Conservation (phyloP, 1,140 invertebrate genomes). For the Aphelenchoides fujianensis region DNA sequence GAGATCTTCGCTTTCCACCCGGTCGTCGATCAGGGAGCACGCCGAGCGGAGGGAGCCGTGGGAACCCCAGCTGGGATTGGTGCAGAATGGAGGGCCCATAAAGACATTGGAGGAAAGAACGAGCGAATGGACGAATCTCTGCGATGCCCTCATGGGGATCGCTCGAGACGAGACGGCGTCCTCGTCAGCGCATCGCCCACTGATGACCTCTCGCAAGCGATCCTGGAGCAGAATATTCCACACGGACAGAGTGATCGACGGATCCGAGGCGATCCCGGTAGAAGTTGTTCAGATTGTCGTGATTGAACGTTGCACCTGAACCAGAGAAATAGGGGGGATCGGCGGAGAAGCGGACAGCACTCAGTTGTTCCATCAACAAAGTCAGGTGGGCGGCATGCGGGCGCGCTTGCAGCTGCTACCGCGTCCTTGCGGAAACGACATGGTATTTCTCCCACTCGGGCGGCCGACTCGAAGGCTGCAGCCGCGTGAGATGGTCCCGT, state of each 20-base stretch:
- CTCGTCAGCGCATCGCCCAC: slow-evolving; percentile 39
- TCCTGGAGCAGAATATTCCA: slow-evolving; percentile 33
- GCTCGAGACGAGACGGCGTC: slow-evolving; percentile 57
- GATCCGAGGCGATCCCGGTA: slow-evolving; percentile 26
- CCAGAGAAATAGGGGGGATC: too few species aligned
- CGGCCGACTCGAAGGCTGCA: slow-evolving; percentile 49
- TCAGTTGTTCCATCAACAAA: slow-evolving; percentile 33
- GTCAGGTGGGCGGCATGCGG: slow-evolving; percentile 5
- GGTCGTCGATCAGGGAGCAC: slow-evolving; percentile 44
- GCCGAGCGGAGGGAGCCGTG: slow-evolving; percentile 37
- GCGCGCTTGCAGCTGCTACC: slow-evolving; percentile 46
- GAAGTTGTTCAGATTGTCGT: slow-evolving; percentile 40
- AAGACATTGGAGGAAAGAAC: slow-evolving; percentile 29
- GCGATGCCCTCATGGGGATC: slow-evolving; percentile 48
- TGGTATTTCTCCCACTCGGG: slow-evolving; percentile 43
- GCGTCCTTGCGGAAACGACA: slow-evolving; percentile 39
- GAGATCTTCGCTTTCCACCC: slow-evolving; percentile 45
- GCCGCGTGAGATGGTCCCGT: slow-evolving; percentile 39
- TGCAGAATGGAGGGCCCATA: slow-evolving; percentile 40
- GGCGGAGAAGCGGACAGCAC: too few species aligned
- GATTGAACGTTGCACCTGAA: slow-evolving; percentile 31
- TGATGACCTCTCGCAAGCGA: slow-evolving; percentile 42
- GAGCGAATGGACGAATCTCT: slow-evolving; percentile 21
- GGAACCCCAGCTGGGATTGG: slow-evolving; percentile 23
- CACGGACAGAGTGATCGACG: slow-evolving; percentile 17